Percentiles rank a stretch among this genome's conserved stretches.
phyloP scores from a whole-genome alignment of 2,113 vertebrate species.

The Thunnus maccoyii region DNA sequence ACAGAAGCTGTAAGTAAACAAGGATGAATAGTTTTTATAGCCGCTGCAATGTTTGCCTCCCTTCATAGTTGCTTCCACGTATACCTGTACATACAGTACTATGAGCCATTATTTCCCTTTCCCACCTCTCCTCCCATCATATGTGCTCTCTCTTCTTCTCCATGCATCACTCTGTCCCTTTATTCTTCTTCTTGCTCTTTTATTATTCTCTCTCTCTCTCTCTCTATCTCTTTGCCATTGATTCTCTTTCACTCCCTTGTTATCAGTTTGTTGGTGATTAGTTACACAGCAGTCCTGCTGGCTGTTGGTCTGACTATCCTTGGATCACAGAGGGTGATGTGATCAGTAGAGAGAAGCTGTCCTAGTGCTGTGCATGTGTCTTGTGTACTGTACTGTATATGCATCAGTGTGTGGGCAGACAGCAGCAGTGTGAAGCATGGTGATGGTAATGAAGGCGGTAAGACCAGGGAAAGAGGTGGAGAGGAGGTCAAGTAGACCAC shows the following conservation, averaged over 20 bases:
- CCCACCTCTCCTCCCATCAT: background rate
- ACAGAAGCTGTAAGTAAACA: background rate
- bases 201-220: background rate
- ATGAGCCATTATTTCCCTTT: background rate
- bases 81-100: background rate
- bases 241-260: background rate
- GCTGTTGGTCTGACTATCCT: constrained; percentile 43
- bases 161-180: background rate
- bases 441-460: constrained; percentile 70
- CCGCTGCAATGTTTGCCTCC: background rate
- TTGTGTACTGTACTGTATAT: constrained; percentile 29
- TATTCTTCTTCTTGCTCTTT: background rate
- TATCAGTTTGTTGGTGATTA: constrained; percentile 55
- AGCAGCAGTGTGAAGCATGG: constrained; percentile 63
- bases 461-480: constrained; percentile 65
- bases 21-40: background rate
- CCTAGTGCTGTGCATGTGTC: constrained; percentile 16
- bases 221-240: background rate
- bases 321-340: constrained; percentile 48
- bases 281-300: constrained; percentile 25
- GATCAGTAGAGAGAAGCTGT: constrained; percentile 31
- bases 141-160: background rate
- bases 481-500: constrained; percentile 76
- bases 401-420: constrained; percentile 68
- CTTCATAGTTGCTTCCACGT: background rate